Evolutionary conservation across 1,140 invertebrate species (phyloP), one percentile per base, ranked within the genome.

Genomic region (Penaeus chinensis): DNA sequence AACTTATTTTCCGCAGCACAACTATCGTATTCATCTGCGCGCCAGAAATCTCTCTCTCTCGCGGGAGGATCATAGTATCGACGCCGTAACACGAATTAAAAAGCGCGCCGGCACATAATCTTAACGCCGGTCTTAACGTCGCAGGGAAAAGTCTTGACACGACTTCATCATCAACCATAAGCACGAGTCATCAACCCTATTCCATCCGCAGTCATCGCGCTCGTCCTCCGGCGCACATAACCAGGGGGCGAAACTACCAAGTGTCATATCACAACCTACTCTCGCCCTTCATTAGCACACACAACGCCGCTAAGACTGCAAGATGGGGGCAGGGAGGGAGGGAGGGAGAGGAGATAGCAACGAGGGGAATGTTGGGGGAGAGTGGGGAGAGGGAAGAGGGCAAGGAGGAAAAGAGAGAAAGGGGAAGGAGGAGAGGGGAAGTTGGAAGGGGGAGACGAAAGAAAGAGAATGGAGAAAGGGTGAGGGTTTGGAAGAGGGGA

Each of bases 271-370:
- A 82, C 71, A 81, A 87, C 80, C 80, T 81, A 65, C 63, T n/a
- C 85, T 83, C 82, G 85, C 80, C 85, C 85, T 87, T 87, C 85
- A 87, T 87, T 87, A 87, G 85, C 85, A 87, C 85, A 87, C 85
- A 87, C 80, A 87, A 79, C 80, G 82, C 80, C 85, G 81, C 85
- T 82, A 82, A 65, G 80, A 78, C 80, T 77, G 42, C 71, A 20
- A 32, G 71, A 74, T 27, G 42, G 27, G 71, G 85, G 78, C 60
- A 66, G 78, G 54, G 54, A 54, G 69, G 54, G 47, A 19, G 65
- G 18, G 60, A 60, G 61, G 24, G 18, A 47, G 61, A 16, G 79
- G 61, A 16, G 71, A 24, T 74, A 20, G 71, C 42, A 37, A 37
- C 19, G 42, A 74, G 42, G 42, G 71, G 27, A 19, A 24, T 74